Evolutionary conservation across 2,113 vertebrate species (phyloP).

Genomic region (Elanus axillaris): DNA sequence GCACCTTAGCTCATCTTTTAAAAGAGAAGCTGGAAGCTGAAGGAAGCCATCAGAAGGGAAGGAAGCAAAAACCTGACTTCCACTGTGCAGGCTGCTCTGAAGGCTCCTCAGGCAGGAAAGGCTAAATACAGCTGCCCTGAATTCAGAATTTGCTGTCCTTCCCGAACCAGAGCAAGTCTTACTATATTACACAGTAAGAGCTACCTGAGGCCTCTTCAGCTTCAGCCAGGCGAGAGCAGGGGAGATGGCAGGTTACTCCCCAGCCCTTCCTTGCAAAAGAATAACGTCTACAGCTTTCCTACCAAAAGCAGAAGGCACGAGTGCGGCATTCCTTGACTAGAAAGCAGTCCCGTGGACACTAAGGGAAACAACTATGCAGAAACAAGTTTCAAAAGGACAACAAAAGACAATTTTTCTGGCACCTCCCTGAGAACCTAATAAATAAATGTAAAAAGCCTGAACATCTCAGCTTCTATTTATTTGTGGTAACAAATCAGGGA

Average conservation of each 20-base stretch:
- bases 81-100: background rate
- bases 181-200: background rate
- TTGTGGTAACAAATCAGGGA: constrained; percentile 5
- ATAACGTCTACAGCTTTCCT: background rate
- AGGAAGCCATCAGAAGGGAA: background rate
- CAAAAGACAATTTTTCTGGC: background rate
- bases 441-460: background rate
- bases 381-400: background rate
- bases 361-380: background rate
- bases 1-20: background rate
- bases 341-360: background rate
- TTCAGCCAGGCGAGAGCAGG: background rate
- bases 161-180: background rate
- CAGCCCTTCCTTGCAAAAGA: background rate
- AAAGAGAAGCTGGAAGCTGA: background rate
- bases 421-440: background rate
- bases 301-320: background rate
- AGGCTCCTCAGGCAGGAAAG: background rate
- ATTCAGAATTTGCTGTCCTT: background rate
- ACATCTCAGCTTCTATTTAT: background rate
- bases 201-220: background rate
- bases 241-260: background rate
- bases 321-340: background rate
- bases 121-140: background rate
- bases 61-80: background rate